A percentile compares a stretch with the other conserved stretches of the same genome.
Evolutionary conservation across 2,888 invertebrate species (phyloP).

Genomic region (Odiellus spinosus): DNA sequence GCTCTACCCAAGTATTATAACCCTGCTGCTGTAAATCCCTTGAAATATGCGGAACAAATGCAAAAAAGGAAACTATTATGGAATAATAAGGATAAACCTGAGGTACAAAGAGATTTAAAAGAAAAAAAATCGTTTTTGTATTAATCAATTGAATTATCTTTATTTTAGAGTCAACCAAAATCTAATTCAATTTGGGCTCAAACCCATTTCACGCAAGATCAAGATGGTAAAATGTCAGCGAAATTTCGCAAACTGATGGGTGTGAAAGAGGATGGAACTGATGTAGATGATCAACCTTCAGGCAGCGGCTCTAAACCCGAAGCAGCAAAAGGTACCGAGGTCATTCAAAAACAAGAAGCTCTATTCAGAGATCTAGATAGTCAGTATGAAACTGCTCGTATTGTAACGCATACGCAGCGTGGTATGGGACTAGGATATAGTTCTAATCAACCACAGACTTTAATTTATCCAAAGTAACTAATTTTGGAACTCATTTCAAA

Average conservation of each 20-base stretch:
- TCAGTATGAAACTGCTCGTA: constrained; percentile 88
- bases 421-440: constrained; percentile 38
- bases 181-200: constrained; percentile 49
- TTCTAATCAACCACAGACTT: constrained; percentile 7
- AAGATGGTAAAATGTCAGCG: constrained; percentile 76
- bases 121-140: too few relatives aligned
- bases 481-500: too few relatives aligned
- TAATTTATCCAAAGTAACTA: too few relatives aligned
- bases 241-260: constrained; percentile 97
- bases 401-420: constrained; percentile 88
- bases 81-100: constrained; percentile 44
- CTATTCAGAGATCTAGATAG: constrained; percentile 86
- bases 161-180: constrained; percentile 29
- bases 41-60: constrained; percentile 70
- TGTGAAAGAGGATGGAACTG: constrained; percentile 48
- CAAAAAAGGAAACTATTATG: constrained; percentile 83
- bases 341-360: constrained; percentile 39
- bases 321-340: constrained; percentile 13
- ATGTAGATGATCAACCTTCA: constrained; percentile 2
- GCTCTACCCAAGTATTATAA: constrained; percentile 20
- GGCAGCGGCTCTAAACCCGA: constrained; percentile 8
- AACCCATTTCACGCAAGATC: constrained; percentile 74
- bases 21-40: constrained; percentile 44
- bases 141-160: too few relatives aligned
- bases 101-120: constrained; percentile 1